Base-by-base conservation (phyloP, 1,140 invertebrate genomes). In the Papilio helenus region DNA sequence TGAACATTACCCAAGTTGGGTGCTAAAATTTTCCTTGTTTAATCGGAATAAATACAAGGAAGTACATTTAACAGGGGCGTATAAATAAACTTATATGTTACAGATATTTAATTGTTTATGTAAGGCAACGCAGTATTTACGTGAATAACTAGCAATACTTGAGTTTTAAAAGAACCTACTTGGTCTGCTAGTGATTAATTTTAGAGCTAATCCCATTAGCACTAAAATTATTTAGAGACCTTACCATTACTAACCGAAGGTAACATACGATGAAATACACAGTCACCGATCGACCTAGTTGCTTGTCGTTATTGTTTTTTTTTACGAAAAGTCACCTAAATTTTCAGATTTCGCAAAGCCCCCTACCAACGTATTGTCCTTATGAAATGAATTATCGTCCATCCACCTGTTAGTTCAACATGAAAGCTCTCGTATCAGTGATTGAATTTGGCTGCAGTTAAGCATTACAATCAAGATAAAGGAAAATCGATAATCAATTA, bases 21-120 rank as follows among this genome's bases (percentile, higher is more conserved):
- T 10, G 10, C 58, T 61, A 61, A 61, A 61, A 26, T 61, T 77
- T 77, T 77, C 74, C 74, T 61, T 61, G 55, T 77, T 77, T 58
- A 42, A 77, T 58, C 55, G 18, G 26, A 58, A 39, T 77, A 77
- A 61, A 29, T 51, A 73, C 39, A 77, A 61, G 51, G 74, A 77
- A 77, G 39, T 58, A 61, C 55, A 65, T 58, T 77, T 77, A 77
- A 77, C 55, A 42, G 55, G 74, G 55, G 20, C 51, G 29, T 26
- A 76, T 58, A 77, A 77, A 26, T 77, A 61, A 61, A 77, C 34
- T 10, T 76, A 18, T 51, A 14, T 44, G 72, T 55, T 55, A 55
- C 51, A 8, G 51, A 20, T 20, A 55, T 55, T 55, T 10, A 55
- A 51, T 26, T 74, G 72, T 74, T 74, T 74, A 46, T 8, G 23